A percentile compares a stretch with the other conserved stretches of the same genome.
phyloP scores from a whole-genome alignment of 1,140 invertebrate species.

The Ips nitidus region DNA sequence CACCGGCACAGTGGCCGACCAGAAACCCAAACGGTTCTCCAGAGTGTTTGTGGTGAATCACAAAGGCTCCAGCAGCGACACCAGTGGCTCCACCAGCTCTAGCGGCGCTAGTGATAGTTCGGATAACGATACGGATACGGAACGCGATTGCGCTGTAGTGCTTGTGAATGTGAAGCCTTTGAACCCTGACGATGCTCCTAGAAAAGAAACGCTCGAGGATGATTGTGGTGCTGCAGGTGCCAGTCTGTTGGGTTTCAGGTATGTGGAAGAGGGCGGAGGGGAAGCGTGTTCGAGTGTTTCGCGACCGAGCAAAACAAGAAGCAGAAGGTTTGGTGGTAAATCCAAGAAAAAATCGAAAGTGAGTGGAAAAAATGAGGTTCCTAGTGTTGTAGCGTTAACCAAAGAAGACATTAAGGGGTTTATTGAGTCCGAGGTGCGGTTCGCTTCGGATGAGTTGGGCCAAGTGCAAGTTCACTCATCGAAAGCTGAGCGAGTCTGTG shows the following conservation, averaged over 20 bases:
- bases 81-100: neutral
- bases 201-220: constrained; percentile 12
- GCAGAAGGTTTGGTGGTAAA: neutral
- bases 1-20: constrained; percentile 58
- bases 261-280: constrained; percentile 20
- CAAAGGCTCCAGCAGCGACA: constrained; percentile 51
- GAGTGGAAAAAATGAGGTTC: neutral
- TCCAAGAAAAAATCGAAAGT: neutral
- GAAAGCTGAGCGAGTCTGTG: constrained; percentile 17
- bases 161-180: constrained; percentile 46
- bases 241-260: constrained; percentile 24
- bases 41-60: constrained; percentile 75
- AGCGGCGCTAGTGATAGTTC: constrained; percentile 57
- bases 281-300: too few species aligned
- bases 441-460: neutral
- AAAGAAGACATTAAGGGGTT: constrained; percentile 3
- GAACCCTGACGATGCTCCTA: constrained; percentile 1
- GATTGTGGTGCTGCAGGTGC: constrained; percentile 9
- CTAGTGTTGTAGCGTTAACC: neutral
- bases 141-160: constrained; percentile 51
- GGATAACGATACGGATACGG: constrained; percentile 58
- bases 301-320: neutral
- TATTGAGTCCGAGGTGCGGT: neutral
- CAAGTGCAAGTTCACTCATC: constrained; percentile 1
- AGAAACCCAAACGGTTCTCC: constrained; percentile 68